These are phyloP conservation scores for Atta cephalotes DNA, from an alignment of 1,140 invertebrate genomes.

Conservation along the genomic window DNA sequence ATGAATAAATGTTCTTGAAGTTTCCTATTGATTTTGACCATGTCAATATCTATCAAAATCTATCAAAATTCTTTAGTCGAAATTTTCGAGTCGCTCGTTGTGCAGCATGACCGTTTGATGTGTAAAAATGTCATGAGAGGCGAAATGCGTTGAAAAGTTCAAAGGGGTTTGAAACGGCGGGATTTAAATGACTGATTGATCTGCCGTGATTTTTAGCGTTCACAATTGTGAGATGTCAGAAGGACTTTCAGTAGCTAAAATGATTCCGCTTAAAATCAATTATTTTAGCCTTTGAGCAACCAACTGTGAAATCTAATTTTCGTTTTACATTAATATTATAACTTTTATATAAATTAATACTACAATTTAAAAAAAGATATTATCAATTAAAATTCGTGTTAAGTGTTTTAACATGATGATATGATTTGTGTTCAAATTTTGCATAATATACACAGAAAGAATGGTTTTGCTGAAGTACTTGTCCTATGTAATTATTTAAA, in stretches of 20 bases:
- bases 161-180: slow-evolving; percentile 38
- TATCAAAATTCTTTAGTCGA: not conserved
- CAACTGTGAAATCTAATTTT: not conserved
- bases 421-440: not conserved
- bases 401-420: not conserved
- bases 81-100: slow-evolving; percentile 3
- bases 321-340: not conserved
- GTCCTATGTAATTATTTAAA: too few relatives aligned
- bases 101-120: slow-evolving; percentile 19
- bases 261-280: not conserved
- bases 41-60: not conserved
- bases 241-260: slow-evolving; percentile 36
- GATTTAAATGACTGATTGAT: slow-evolving; percentile 50
- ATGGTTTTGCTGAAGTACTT: too few relatives aligned
- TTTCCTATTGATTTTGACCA: not conserved
- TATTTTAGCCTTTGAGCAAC: not conserved
- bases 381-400: not conserved
- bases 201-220: slow-evolving; percentile 26
- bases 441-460: too few relatives aligned
- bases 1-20: slow-evolving; percentile 2
- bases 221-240: not conserved
- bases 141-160: slow-evolving; percentile 26
- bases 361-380: not conserved
- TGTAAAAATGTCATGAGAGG: slow-evolving; percentile 14
- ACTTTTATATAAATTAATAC: not conserved